Conservation (phyloP, 2,113 vertebrate genomes). For the Antigone vipio region DNA sequence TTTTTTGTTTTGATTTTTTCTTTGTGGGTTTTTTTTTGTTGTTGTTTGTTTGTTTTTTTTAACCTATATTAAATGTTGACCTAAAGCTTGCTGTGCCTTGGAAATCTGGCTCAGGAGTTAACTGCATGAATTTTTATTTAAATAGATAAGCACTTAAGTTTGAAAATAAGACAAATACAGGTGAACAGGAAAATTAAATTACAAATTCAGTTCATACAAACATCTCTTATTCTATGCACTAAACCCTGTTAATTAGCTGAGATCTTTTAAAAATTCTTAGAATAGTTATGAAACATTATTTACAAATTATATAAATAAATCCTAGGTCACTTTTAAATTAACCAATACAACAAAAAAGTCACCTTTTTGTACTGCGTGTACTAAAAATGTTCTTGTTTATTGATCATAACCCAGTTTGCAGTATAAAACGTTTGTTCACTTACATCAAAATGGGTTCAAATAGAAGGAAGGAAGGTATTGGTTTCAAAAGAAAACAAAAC, state of each 20-base stretch:
- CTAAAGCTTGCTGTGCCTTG: conserved; percentile 37
- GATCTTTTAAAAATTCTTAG: conserved; percentile 56
- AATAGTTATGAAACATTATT: conserved; percentile 73
- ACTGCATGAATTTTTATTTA: conserved; percentile 66
- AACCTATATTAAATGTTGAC: conserved; percentile 13
- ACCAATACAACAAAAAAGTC: conserved; percentile 54
- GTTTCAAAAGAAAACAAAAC: conserved; percentile 64
- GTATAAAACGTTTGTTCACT: conserved; percentile 76
- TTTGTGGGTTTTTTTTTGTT: neutral
- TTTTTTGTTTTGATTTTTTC: neutral
- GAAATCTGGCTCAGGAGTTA: conserved; percentile 9
- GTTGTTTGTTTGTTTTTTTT: neutral
- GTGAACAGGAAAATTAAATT: conserved; percentile 33
- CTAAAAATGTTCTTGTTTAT: conserved; percentile 76
- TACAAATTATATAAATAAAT: conserved; percentile 79
- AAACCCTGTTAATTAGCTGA: conserved; percentile 54
- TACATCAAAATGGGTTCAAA: conserved; percentile 74
- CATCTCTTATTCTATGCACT: conserved; percentile 4
- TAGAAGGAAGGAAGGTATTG: conserved; percentile 30
- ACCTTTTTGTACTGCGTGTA: conserved; percentile 58
- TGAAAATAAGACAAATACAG: conserved; percentile 54
- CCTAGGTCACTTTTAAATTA: conserved; percentile 61
- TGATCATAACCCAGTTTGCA: conserved; percentile 74
- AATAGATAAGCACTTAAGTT: conserved; percentile 37
- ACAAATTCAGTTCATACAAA: conserved; percentile 48